These are phyloP conservation scores for Epinephelus cyanopodus DNA, from an alignment of 2,113 vertebrate genomes.

Conservation along the genomic window DNA sequence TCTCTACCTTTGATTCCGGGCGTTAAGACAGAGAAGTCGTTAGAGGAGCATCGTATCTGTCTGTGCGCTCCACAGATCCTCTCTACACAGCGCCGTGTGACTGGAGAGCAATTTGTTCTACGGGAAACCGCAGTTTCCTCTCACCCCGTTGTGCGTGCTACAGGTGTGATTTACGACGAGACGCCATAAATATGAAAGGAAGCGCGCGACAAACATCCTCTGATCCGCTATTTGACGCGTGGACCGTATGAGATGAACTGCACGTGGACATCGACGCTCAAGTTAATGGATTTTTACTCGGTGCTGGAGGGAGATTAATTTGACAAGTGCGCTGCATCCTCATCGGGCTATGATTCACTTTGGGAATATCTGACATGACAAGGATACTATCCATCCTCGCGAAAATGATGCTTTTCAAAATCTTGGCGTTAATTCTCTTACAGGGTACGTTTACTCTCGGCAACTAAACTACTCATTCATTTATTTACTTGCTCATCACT, in stretches of 20 bases:
- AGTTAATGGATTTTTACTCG: conserved; percentile 55
- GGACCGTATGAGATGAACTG: conserved; percentile 50
- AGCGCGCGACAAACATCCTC: neutral
- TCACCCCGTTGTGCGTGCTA: neutral
- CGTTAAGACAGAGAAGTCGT: conserved; percentile 37
- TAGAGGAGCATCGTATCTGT: neutral
- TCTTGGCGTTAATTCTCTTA: conserved; percentile 61
- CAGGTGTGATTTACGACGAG: conserved; percentile 24
- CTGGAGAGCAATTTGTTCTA: neutral
- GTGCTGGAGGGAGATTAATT: conserved; percentile 55
- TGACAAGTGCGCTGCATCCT: conserved; percentile 29
- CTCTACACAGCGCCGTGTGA: neutral
- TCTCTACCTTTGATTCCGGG: conserved; percentile 11
- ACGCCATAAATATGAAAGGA: conserved; percentile 4
- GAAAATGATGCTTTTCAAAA: conserved; percentile 62
- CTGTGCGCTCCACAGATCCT: neutral
- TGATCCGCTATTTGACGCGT: neutral
- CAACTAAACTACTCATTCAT: neutral
- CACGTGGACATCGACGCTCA: conserved; percentile 37
- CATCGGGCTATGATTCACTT: conserved; percentile 43
- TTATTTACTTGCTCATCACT: neutral
- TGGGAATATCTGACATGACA: conserved; percentile 67
- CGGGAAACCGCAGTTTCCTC: conserved; percentile 2
- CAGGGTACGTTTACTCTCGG: conserved; percentile 61
- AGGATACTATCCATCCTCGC: conserved; percentile 44